Base-by-base conservation (phyloP, 2,888 invertebrate genomes). In the Ethmia dodecea region DNA sequence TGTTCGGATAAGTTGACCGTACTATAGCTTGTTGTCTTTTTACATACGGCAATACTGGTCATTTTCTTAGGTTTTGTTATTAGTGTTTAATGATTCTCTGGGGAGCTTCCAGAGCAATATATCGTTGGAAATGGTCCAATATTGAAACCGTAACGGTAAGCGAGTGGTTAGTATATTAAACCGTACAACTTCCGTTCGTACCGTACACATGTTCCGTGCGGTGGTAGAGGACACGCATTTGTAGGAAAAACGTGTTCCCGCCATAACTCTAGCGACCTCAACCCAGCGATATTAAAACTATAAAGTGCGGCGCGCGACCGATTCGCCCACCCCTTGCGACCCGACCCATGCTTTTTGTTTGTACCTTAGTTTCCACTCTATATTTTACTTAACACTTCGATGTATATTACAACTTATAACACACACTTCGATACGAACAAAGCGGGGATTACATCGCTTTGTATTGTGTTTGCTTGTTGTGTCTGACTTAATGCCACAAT, bases 271-370 rank as follows among this genome's bases (percentile, higher is more conserved):
- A 49, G 55, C 62, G 65, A 61, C 72, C 60, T 67, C 60, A 71
- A 60, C 66, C 63, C 62, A 69, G 63, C 72, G 75, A 80, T 83
- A 83, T 84, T 81, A 83, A 81, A 83, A 84, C 81, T 78, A 83
- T 84, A 81, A 83, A 84, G 69, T 76, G 77, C 52, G 70, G 72
- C 60, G 59, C 60, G 61, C 67, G 62, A 70, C 68, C 76, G 67
- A 70, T 68, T 62, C 52, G 52, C 63, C 56, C 44, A 44, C 60
- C 64, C 59, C 54, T 56, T 42, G 59, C 58, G 49, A 49, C 41
- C 47, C 52, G 51, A 53, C 54, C 54, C 55, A 42, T 54, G 57
- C 59, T 60, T 56, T 38, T 60, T 64, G 60, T 58, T 61, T 58
- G 51, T 47, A 43, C 44, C 48, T 64, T 55, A 56, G 59, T 58